phyloP scores from a whole-genome alignment of 1,140 invertebrate genomes.

The Halictus rubicundus region DNA sequence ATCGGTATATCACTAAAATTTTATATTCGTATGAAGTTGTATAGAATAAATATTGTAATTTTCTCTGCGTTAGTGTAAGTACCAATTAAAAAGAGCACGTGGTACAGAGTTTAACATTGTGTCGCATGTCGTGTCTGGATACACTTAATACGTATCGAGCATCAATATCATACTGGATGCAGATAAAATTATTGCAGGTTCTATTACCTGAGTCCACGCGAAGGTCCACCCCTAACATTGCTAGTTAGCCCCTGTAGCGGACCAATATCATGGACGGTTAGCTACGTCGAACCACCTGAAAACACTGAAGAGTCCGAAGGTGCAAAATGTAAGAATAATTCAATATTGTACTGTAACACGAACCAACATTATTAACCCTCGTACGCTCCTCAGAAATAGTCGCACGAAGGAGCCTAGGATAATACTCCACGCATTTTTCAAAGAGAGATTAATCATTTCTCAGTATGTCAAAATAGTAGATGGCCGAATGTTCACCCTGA shows the following conservation, averaged over 20 bases:
- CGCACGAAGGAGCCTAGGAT: no score
- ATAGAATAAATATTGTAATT: neutral
- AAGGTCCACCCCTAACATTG: slow-evolving; percentile 75
- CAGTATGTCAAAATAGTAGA: no score
- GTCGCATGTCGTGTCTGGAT: slow-evolving; percentile 8
- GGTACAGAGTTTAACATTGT: neutral
- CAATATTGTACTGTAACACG: no score
- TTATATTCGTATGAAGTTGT: neutral
- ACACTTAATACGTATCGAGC: slow-evolving; percentile 44
- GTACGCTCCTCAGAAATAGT: no score
- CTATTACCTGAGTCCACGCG: slow-evolving; percentile 77
- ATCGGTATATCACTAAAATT: neutral
- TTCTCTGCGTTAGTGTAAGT: neutral
- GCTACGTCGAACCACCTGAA: slow-evolving; percentile 76
- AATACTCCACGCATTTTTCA: no score
- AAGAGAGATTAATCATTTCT: no score
- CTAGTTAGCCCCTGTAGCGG: slow-evolving; percentile 78
- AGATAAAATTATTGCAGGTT: slow-evolving; percentile 79
- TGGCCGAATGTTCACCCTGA: no score
- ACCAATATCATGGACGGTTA: slow-evolving; percentile 77
- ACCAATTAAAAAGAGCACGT: neutral
- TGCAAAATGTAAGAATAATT: slow-evolving; percentile 61
- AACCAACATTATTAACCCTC: no score
- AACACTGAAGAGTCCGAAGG: slow-evolving; percentile 73
- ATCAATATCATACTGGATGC: slow-evolving; percentile 77